Evolutionary conservation across 2,797 vertebrate genomes (phyloP).

Genomic region (Scolopax bukidnonensis): DNA sequence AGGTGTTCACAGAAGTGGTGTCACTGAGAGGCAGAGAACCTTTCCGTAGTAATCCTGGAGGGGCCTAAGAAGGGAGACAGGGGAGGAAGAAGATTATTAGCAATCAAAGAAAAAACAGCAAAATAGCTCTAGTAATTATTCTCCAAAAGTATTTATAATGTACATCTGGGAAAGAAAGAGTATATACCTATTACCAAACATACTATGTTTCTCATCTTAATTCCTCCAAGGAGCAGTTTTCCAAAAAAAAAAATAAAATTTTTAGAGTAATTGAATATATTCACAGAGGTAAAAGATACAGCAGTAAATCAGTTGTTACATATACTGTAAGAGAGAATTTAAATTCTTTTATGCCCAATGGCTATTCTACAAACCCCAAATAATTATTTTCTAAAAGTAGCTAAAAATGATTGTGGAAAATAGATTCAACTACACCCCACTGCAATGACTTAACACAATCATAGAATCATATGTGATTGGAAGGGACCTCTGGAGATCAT

Average conservation of each 20-base stretch:
- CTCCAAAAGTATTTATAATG: background rate
- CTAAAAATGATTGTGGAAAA: background rate
- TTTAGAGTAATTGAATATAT: background rate
- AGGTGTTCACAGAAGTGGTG: slow-evolving; percentile 79
- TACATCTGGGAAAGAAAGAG: background rate
- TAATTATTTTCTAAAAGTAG: background rate
- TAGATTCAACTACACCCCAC: background rate
- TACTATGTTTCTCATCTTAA: background rate
- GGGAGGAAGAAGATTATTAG: background rate
- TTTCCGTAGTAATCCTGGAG: slow-evolving; percentile 51
- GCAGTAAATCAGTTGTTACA: background rate
- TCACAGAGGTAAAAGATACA: background rate
- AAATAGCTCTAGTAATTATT: background rate
- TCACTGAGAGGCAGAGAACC: slow-evolving; percentile 78
- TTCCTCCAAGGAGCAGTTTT: background rate
- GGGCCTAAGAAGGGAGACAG: slow-evolving; percentile 30
- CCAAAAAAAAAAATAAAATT: background rate
- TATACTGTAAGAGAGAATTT: background rate
- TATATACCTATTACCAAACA: background rate
- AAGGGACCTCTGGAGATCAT: too few species aligned
- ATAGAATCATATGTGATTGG: too few species aligned
- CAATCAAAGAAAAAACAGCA: background rate
- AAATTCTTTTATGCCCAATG: background rate
- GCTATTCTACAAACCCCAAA: background rate
- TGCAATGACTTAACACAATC: background rate